These are phyloP conservation scores for Clarias pachynema DNA, from an alignment of 2,797 vertebrate species.

Conservation along the genomic window DNA sequence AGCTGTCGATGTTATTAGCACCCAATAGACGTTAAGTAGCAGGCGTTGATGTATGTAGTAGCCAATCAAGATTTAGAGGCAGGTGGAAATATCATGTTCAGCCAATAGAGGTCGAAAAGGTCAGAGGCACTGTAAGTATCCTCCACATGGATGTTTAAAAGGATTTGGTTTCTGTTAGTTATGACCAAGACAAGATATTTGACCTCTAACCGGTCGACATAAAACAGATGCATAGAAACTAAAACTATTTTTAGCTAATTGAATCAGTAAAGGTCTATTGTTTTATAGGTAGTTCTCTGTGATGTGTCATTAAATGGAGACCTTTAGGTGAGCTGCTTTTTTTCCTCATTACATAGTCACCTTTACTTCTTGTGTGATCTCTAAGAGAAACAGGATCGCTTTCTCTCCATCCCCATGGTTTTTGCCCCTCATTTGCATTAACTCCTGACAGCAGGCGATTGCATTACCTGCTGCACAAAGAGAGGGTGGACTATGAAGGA, in stretches of 20 bases:
- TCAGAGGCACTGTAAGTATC: slow-evolving; percentile 1
- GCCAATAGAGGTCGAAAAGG: slow-evolving; percentile 26
- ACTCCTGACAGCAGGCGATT: slow-evolving; percentile 59
- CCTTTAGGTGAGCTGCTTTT: slow-evolving; percentile 39
- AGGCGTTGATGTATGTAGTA: slow-evolving; percentile 53
- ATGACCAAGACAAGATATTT: background rate
- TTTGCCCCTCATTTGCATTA: slow-evolving; percentile 70
- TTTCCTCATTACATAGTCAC: slow-evolving; percentile 60
- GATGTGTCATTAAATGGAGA: slow-evolving; percentile 31
- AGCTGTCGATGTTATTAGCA: slow-evolving; percentile 55
- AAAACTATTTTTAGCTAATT: slow-evolving; percentile 12
- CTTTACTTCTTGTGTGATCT: slow-evolving; percentile 67
- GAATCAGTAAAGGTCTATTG: slow-evolving; percentile 30
- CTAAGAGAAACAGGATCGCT: slow-evolving; percentile 70
- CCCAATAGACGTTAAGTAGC: slow-evolving; percentile 57
- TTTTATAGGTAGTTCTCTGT: slow-evolving; percentile 24
- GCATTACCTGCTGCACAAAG: slow-evolving; percentile 57
- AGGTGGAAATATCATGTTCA: slow-evolving; percentile 50
- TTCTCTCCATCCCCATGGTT: slow-evolving; percentile 59
- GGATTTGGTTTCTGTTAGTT: background rate
- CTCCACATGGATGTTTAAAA: background rate
- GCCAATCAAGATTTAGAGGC: slow-evolving; percentile 54
- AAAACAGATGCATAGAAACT: background rate
- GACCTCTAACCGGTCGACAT: background rate
- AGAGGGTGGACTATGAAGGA: slow-evolving; percentile 39